Base-by-base conservation (phyloP, 2,888 invertebrate species). In the Watsonalla cultraria region DNA sequence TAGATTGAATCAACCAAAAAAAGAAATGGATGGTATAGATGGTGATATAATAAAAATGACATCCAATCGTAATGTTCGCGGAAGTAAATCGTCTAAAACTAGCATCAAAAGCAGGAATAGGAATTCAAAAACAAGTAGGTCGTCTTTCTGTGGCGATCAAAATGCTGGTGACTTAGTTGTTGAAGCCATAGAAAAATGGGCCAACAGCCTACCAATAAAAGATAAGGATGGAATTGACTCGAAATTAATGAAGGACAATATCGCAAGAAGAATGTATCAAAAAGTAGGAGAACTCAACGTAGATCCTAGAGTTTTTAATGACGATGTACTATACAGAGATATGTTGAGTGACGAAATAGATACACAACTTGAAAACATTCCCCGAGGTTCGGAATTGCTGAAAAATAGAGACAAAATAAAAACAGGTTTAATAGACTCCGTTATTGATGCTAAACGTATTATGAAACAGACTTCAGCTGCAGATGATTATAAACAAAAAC, bases 181-280 rank as follows among this genome's bases (percentile, higher is more conserved):
- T 5, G 72, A 83, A 54, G 67, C 68, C 9, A 77, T 86, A 54
- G 83, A 84, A 56, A 68, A 64, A 33, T 86, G 84, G 84, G 78
- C 74, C 51, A 66, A 73, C 7, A 64, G 71, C 15, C 63, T 86
- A 51, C 82, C 82, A 42, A 65, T 84, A 5, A 58, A 66, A 47
- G 63, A 58, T 51, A 56, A 63, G 45, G 57, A 71, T 52, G 64
- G 68, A 51, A 60, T 70, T 8, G 46, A 13, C 11, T 58, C 62
- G 2, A 70, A 66, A 52, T 47, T 45, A 39, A 59, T 73, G 7
- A 80, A 78, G 68, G 68, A 76, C 49, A 64, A 72, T 48, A 59
- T 80, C 15, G 67, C 78, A 14, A 76, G 61, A 47, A 72, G 71
- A 52, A 58, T 85, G n/a, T 81, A 68, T 56, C 78, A 82, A 64